A percentile compares a stretch with the other conserved stretches of the same genome.
These are phyloP conservation scores for Gavia stellata DNA, from an alignment of 2,113 vertebrate species.

Conservation along the genomic window DNA sequence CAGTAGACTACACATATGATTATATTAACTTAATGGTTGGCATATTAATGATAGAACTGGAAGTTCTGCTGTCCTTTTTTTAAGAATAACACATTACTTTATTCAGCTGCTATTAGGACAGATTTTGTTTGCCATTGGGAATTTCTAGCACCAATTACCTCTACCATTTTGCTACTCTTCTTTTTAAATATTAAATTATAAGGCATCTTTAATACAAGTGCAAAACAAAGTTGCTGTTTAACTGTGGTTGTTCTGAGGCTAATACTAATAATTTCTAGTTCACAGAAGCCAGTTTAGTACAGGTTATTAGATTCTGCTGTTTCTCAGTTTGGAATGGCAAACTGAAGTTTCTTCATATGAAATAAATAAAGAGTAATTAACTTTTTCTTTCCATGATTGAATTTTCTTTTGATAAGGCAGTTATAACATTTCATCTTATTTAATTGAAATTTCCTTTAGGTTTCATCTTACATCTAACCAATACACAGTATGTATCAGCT, in stretches of 20 bases:
- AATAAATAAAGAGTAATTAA: not conserved
- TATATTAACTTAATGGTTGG: not conserved
- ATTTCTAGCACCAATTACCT: not conserved
- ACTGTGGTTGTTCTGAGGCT: not conserved
- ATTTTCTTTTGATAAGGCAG: not conserved
- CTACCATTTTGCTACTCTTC: not conserved
- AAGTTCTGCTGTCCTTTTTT: not conserved
- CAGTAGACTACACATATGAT: not conserved
- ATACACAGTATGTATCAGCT: not conserved
- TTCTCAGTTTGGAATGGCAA: not conserved
- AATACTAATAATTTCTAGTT: not conserved
- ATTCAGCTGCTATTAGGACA: not conserved
- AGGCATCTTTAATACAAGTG: not conserved
- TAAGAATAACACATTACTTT: not conserved
- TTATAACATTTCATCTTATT: not conserved
- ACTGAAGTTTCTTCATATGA: not conserved
- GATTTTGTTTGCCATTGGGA: not conserved
- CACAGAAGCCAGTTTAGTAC: not conserved
- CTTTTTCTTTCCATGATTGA: not conserved
- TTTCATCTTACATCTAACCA: not conserved
- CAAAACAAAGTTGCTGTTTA: not conserved
- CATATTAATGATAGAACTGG: not conserved
- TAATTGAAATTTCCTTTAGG: not conserved
- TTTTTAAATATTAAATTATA: not conserved
- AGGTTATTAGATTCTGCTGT: not conserved